Evolutionary conservation across 2,888 invertebrate genomes (phyloP), one percentile per base, ranked within the genome.

Genomic region (Neoaliturus tenellus): DNA sequence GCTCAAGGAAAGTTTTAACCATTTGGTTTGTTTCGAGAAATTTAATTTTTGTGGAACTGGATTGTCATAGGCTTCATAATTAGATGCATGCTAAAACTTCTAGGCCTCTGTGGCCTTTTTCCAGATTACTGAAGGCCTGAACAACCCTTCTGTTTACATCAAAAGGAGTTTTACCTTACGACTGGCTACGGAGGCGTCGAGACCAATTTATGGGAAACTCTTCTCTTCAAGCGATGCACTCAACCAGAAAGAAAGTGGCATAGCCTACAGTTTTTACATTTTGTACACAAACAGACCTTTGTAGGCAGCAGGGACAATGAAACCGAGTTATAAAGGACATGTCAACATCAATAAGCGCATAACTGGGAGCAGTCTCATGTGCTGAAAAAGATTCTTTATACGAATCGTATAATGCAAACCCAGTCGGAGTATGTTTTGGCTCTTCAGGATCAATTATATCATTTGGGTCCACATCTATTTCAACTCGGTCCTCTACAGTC

Each of bases 101-200:
- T 48, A 75, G 10, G 2, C 44, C 75, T 75, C 75, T 75, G 48
- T 75, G 75, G 48, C 75, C 75, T 44, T 75, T 75, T 41, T 48
- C 51, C 44, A 75, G 44, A 44, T 41, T 44, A 48, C 44, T 75
- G 48, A 75, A 75, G 14, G 75, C 75, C 39, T 75, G 75, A 12
- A 75, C 75, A 44, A 75, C 17, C 48, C 75, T 75, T 23, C 75
- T 41, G 48, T 75, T 75, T 4, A 75, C 48, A 48, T 75, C 75
- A 23, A 44, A 75, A 41, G 75, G 75, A 20, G 75, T 10, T n/a
- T 35, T 31, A 6, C 35, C 6, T 14, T 33, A 69, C 12, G 75
- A 75, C 23, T 75, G 31, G 44, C 75, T 25, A 10, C 44, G 17
- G n/a, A 44, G 75, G 41, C 48, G 31, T 10, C 14, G 14, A 20